A percentile compares a stretch with the other conserved stretches of the same genome.
Conservation (phyloP, 2,113 vertebrate species). For the Chaetops frenatus region DNA sequence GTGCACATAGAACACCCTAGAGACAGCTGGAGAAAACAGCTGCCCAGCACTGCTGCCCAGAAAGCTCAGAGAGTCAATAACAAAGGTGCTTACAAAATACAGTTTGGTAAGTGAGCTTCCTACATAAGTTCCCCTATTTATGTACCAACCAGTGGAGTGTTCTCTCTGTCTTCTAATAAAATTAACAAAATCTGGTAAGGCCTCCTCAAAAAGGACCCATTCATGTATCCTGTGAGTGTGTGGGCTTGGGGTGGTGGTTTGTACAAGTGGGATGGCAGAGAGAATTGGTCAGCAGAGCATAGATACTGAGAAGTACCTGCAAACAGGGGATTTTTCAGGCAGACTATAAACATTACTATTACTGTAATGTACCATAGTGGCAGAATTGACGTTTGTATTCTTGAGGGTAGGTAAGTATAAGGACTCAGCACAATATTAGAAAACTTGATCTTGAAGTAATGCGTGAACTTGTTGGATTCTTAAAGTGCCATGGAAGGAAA, state of each 20-base stretch:
- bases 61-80: not conserved
- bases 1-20: not conserved
- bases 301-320: not conserved
- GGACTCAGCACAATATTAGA: not conserved
- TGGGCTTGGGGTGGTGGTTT: fast-evolving
- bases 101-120: not conserved
- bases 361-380: fast-evolving
- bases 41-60: not conserved
- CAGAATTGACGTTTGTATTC: not conserved
- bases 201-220: not conserved
- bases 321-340: fast-evolving
- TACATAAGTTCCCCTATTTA: fast-evolving
- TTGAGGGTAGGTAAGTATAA: constrained; percentile 26
- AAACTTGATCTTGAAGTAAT: not conserved
- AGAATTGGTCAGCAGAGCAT: not conserved
- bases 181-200: too few relatives aligned
- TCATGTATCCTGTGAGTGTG: not conserved
- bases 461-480: not conserved
- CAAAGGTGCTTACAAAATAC: not conserved
- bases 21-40: not conserved
- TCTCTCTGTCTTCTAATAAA: not conserved
- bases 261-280: not conserved
- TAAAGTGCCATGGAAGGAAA: not conserved
- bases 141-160: not conserved
- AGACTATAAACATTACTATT: not conserved